Evolutionary conservation across 2,113 vertebrate species (phyloP), one percentile per base, ranked within the genome.

Genomic region (Mionectes macconnelli): DNA sequence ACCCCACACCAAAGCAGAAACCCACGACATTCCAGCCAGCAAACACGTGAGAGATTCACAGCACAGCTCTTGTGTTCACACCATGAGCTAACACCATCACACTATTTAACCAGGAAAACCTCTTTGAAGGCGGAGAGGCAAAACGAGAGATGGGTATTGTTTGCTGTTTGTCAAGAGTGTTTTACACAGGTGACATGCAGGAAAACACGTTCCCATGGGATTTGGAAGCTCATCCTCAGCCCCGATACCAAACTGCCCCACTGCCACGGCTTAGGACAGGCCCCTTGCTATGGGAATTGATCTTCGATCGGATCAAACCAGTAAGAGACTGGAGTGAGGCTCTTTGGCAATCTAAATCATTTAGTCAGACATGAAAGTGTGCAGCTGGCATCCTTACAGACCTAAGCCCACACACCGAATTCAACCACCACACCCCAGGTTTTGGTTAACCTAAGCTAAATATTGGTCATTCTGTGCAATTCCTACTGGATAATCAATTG

Each of bases 381-480:
- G 19, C 21, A 42, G 0, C 12, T 14, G 12, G 44, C 25, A 33
- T 21, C 77, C 25, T 4, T 12, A n/a, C 1, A 4, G 28, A 44
- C 4, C 0, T 8, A 47, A 44, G 23, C 12, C 28, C 56, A 50
- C 45, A 22, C 25, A 1, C 33, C 6, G 21, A 69, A 53, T 57
- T 62, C 67, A 59, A 33, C 6, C 1, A 33, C 20, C 8, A 78
- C 67, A 52, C 24, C 19, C 66, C 49, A 53, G 50, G 28, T 31
- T 59, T 79, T 5, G 10, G 77, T 50, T 56, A 62, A 83, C 12
- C 39, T 10, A 13, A 84, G 44, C 30, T 28, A 35, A 73, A 45
- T 0, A 0, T 8, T 2, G 10, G 27, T 42, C 40, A 52, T 21
- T 63, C 42, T 64, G 20, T 0, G 1, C 28, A 56, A 78, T 19